These are phyloP conservation scores for Platycercus adscitus DNA, from an alignment of 2,113 vertebrate genomes.

Conservation along the genomic window DNA sequence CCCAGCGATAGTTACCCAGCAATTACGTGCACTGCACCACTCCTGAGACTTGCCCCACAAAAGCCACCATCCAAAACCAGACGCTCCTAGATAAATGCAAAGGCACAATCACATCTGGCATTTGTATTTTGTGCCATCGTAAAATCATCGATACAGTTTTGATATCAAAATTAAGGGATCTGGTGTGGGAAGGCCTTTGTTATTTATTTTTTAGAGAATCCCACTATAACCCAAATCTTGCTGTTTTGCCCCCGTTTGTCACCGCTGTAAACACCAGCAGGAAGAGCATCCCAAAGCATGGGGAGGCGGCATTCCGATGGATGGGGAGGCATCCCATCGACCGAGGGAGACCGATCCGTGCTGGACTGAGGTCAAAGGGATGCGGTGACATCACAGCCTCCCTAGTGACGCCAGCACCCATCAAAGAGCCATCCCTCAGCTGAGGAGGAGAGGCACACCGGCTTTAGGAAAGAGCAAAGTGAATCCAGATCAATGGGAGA, in stretches of 20 bases:
- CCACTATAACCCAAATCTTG: rapidly evolving
- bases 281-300: background rate
- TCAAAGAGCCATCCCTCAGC: background rate
- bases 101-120: rapidly evolving
- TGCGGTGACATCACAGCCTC: background rate
- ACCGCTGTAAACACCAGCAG: rapidly evolving
- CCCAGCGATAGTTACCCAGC: background rate
- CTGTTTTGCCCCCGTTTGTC: rapidly evolving
- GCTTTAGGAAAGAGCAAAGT: background rate
- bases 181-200: rapidly evolving
- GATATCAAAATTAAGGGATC: rapidly evolving
- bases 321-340: rapidly evolving
- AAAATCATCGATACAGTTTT: rapidly evolving
- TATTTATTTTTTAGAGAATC: background rate
- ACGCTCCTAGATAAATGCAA: rapidly evolving
- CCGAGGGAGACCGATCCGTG: rapidly evolving
- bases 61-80: background rate
- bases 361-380: background rate
- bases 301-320: background rate
- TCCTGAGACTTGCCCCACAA: background rate
- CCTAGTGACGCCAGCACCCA: background rate
- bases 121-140: rapidly evolving
- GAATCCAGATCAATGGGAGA: background rate
- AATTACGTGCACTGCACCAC: background rate
- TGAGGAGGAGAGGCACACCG: rapidly evolving